These are phyloP conservation scores for Brachionus angularis DNA, from an alignment of 1,140 invertebrate genomes.

Conservation along the genomic window DNA sequence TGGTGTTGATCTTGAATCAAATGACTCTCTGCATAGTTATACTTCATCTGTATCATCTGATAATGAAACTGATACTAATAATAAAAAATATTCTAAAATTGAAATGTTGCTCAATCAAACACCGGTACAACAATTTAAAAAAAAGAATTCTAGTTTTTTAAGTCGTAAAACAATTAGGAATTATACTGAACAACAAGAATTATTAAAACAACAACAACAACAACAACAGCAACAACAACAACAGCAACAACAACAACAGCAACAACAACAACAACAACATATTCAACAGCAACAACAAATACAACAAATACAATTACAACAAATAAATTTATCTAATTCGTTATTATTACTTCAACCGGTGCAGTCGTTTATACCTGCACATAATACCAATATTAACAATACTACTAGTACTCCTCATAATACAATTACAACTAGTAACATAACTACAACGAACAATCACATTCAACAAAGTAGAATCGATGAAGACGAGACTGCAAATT, in stretches of 20 bases:
- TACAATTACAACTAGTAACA: background rate
- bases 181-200: constrained; percentile 30
- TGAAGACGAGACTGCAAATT: constrained; percentile 24
- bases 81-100: background rate
- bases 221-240: constrained; percentile 7
- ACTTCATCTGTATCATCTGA: too few species aligned
- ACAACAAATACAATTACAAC: background rate
- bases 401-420: background rate
- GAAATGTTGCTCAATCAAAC: background rate
- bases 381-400: background rate
- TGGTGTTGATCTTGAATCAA: too few species aligned
- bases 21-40: too few species aligned
- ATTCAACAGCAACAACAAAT: background rate
- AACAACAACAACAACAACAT: background rate
- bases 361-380: background rate
- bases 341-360: background rate
- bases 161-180: constrained; percentile 32
- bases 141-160: background rate
- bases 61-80: too few species aligned
- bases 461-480: background rate
- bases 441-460: background rate
- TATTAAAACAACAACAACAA: background rate
- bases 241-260: background rate
- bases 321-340: background rate
- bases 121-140: background rate